Percentiles rank a stretch among this genome's conserved stretches.
phyloP scores from a whole-genome alignment of 2,888 invertebrate species.

The Punctoribates punctum region DNA sequence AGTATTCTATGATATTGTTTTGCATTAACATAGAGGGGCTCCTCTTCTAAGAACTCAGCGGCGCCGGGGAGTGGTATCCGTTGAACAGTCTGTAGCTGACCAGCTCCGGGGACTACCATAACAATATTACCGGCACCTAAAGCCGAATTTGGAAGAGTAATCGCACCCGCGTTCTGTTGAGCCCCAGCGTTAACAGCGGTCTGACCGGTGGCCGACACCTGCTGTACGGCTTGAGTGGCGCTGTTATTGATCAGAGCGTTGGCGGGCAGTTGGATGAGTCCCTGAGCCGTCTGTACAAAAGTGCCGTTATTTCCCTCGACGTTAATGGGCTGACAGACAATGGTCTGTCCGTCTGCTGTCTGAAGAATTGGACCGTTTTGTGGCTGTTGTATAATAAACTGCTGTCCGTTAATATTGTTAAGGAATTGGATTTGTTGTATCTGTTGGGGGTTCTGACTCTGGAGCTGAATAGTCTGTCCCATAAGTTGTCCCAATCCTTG shows the following conservation, averaged over 20 bases:
- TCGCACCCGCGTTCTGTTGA: conserved; percentile 44
- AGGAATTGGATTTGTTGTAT: conserved; percentile 45
- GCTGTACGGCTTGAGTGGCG: conserved; percentile 25
- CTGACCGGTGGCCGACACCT: conserved; percentile 51
- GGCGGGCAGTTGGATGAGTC: conserved; percentile 20
- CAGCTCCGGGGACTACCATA: conserved; percentile 59
- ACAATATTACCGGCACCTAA: conserved; percentile 49
- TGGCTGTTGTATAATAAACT: conserved; percentile 46
- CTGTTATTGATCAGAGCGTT: conserved; percentile 20
- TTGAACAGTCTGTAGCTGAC: conserved; percentile 52
- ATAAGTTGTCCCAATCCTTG: conserved; percentile 44
- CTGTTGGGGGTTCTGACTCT: conserved; percentile 47
- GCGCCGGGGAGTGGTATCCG: conserved; percentile 60
- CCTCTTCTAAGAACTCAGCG: conserved; percentile 76
- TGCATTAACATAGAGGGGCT: conserved; percentile 95
- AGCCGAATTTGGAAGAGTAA: conserved; percentile 47
- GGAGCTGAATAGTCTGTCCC: conserved; percentile 47
- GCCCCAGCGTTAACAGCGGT: conserved; percentile 39
- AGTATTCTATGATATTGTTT: conserved; percentile 95
- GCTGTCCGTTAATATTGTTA: conserved; percentile 21
- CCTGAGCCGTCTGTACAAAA: conserved; percentile 46
- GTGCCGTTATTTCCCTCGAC: conserved; percentile 54
- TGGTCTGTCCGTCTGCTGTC: conserved; percentile 69
- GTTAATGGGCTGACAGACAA: conserved; percentile 75
- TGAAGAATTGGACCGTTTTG: conserved; percentile 47